Conservation (phyloP, 2,113 vertebrate species). For the Sceloporus tristichus region DNA sequence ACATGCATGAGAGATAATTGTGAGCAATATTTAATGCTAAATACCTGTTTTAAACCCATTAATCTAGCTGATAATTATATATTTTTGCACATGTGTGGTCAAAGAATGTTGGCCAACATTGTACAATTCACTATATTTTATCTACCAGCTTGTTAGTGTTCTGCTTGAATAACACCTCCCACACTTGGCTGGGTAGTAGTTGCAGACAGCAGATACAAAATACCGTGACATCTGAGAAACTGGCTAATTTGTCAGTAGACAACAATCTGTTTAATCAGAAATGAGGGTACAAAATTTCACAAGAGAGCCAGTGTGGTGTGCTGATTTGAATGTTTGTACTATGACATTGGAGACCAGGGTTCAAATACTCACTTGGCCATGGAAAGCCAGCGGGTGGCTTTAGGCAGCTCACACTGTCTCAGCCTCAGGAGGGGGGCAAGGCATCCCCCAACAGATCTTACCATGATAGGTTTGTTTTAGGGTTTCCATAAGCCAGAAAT, state of each 20-base stretch:
- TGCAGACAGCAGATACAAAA: neutral
- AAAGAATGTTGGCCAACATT: neutral
- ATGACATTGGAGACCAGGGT: too few relatives aligned
- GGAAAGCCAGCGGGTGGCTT: too few relatives aligned
- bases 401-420: too few relatives aligned
- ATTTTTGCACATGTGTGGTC: neutral
- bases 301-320: too few relatives aligned
- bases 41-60: neutral
- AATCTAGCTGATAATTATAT: too few relatives aligned
- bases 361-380: too few relatives aligned
- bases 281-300: too few relatives aligned
- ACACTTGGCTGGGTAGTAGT: neutral
- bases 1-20: neutral
- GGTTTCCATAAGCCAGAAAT: too few relatives aligned
- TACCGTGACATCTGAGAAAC: neutral
- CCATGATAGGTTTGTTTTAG: too few relatives aligned
- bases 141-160: neutral
- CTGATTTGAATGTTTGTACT: too few relatives aligned
- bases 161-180: neutral
- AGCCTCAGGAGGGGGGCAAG: too few relatives aligned
- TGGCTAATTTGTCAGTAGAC: neutral
- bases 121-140: conserved; percentile 3
- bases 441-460: too few relatives aligned
- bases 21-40: neutral
- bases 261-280: neutral